Evolutionary conservation across 1,140 invertebrate genomes (phyloP).

Genomic region (Andrena cerasifolii): DNA sequence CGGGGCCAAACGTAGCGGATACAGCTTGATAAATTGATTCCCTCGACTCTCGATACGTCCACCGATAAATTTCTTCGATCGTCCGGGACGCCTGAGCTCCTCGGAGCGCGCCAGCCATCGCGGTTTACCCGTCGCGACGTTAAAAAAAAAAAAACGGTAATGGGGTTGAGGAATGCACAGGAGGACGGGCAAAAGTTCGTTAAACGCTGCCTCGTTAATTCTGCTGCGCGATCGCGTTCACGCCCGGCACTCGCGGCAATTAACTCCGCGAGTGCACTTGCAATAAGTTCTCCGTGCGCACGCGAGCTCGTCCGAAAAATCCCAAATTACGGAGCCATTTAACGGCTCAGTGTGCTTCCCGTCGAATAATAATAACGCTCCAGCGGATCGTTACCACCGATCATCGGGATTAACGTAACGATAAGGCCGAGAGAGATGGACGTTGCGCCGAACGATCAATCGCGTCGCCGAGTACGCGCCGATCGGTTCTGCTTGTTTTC

Average conservation of each 20-base stretch:
- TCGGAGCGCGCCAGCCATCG: not conserved
- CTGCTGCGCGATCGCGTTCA: not conserved
- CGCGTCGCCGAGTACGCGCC: too few species aligned
- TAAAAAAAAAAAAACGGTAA: conserved; percentile 37
- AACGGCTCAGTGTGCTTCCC: too few species aligned
- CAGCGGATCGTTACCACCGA: not conserved
- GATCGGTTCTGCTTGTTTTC: too few species aligned
- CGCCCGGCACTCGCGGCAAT: not conserved
- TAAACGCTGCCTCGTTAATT: conserved; percentile 3
- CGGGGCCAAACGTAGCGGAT: not conserved
- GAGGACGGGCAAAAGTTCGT: conserved; percentile 12
- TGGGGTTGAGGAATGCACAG: conserved; percentile 32
- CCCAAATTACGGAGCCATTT: not conserved
- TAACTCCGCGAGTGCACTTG: not conserved
- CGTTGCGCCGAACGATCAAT: too few species aligned
- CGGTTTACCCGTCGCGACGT: conserved; percentile 4
- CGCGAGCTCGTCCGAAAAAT: not conserved
- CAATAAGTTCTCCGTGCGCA: not conserved
- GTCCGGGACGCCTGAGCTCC: not conserved
- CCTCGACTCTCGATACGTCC: not conserved
- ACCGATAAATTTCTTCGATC: conserved; percentile 14
- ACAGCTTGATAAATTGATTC: not conserved
- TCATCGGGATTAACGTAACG: not conserved
- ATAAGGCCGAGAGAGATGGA: not conserved
- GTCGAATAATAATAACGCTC: not conserved